phyloP scores from a whole-genome alignment of 2,797 vertebrate genomes.

The Hyperoplus lanceolatus region DNA sequence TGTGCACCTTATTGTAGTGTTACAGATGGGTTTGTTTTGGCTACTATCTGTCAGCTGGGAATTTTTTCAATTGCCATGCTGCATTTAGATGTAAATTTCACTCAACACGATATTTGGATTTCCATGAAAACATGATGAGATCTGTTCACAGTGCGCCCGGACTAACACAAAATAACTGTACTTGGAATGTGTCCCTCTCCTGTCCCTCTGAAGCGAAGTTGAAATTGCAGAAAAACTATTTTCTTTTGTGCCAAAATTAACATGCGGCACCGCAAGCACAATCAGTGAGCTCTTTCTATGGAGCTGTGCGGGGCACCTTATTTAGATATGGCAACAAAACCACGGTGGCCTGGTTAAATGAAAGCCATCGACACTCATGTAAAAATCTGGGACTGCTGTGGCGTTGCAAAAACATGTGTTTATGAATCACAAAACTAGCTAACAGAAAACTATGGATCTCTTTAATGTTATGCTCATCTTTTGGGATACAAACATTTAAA shows the following conservation, averaged over 20 bases:
- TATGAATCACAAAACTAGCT: constrained; percentile 12
- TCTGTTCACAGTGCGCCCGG: constrained; percentile 16
- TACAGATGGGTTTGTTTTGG: constrained; percentile 26
- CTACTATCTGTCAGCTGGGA: constrained; percentile 21
- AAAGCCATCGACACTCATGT: neutral
- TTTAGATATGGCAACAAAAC: constrained; percentile 18
- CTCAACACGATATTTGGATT: constrained; percentile 38
- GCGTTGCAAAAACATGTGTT: constrained; percentile 16
- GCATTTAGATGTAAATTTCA: constrained; percentile 33
- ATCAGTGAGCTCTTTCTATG: constrained; percentile 27
- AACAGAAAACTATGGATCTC: neutral
- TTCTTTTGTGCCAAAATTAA: constrained; percentile 15
- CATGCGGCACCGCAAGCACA: neutral
- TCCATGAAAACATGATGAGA: constrained; percentile 42
- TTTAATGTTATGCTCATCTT: neutral
- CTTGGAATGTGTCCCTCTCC: constrained; percentile 19
- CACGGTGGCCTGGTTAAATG: neutral
- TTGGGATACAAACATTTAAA: constrained; percentile 5
- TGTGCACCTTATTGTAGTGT: no score
- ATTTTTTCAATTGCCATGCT: constrained; percentile 30
- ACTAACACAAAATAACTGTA: constrained; percentile 1
- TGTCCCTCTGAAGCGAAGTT: constrained; percentile 29
- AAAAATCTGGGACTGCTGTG: constrained; percentile 16
- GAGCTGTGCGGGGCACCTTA: constrained; percentile 2
- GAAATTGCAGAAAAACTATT: constrained; percentile 13